Base-by-base conservation (phyloP, 1,140 invertebrate genomes). In the Cydia amplana region DNA sequence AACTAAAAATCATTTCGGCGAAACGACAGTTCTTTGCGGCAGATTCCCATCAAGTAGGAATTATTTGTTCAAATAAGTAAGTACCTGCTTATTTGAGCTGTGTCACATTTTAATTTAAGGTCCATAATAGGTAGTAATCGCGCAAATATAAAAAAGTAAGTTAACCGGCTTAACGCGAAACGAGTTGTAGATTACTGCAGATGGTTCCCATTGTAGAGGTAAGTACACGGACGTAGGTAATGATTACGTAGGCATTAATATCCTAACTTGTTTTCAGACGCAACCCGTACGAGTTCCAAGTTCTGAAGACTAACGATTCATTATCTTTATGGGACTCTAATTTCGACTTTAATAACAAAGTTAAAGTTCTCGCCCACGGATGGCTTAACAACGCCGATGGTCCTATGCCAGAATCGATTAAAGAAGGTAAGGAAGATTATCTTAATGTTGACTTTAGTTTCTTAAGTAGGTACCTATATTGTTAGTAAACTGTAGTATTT, bases 361-460 rank as follows among this genome's bases (percentile, higher is more conserved):
- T 93, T 18, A 93, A 93, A 83, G 87, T 93, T 70, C 83, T 93
- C 20, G 82, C 91, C n/a, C 93, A 93, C 77, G 93, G 93, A 1
- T 93, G 93, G 93, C 87, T 93, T 18, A 93, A 93, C 79, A 85
- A 93, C 79, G 93, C 91, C 10, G 84, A 85, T 72, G 86, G 93
- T 25, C 93, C 93, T 5, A 93, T 93, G 93, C 93, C 93, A 4
- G 87, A 90, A 81, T 93, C 92, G 7, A 91, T 93, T 63, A 93
- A 93, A 89, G 93, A 93, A 93, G 93, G 93, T 93, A 83, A 79
- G 55, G 55, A 67, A 74, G 10, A 10, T 75, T 65, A 64, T 25
- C 55, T 23, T 12, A 55, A 55, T 55, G 6, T 55, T 55, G 9
- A 60, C 18, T 60, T 5, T 51, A 6, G 5, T n/a, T 18, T 18